These are phyloP conservation scores for Onchidella celtica DNA, from an alignment of 2,888 invertebrate genomes.

Conservation along the genomic window DNA sequence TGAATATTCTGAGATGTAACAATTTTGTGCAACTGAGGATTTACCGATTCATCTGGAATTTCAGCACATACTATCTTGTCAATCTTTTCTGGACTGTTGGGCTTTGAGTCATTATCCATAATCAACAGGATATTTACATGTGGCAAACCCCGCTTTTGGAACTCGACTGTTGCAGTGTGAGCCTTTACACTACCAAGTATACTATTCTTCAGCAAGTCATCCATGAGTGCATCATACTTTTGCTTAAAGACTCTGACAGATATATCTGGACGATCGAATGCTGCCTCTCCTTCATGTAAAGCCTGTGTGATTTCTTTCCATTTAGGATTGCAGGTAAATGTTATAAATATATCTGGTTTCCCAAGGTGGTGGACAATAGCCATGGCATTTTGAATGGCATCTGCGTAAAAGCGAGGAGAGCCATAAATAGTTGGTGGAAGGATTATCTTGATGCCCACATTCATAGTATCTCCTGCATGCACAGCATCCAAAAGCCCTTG, in stretches of 20 bases:
- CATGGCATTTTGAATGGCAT: neutral
- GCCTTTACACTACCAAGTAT: neutral
- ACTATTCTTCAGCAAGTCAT: neutral
- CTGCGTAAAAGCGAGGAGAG: neutral
- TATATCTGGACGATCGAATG: neutral
- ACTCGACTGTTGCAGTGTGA: neutral
- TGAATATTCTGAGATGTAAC: neutral
- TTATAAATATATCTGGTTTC: neutral
- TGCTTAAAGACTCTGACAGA: neutral
- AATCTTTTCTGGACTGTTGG: neutral
- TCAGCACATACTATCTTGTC: constrained; percentile 2
- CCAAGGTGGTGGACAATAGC: neutral
- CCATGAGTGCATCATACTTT: neutral
- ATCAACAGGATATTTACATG: neutral
- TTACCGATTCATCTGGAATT: neutral
- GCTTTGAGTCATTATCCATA: neutral
- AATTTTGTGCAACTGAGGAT: neutral
- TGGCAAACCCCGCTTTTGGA: neutral
- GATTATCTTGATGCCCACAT: neutral
- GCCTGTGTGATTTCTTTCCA: neutral
- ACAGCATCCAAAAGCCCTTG: neutral
- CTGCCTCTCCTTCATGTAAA: neutral
- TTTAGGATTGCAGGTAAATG: neutral
- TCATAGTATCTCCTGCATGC: neutral
- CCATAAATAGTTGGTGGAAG: neutral